Evolutionary conservation across 2,888 invertebrate genomes (phyloP), one percentile per base, ranked within the genome.

Genomic region (Schizaphis graminum): DNA sequence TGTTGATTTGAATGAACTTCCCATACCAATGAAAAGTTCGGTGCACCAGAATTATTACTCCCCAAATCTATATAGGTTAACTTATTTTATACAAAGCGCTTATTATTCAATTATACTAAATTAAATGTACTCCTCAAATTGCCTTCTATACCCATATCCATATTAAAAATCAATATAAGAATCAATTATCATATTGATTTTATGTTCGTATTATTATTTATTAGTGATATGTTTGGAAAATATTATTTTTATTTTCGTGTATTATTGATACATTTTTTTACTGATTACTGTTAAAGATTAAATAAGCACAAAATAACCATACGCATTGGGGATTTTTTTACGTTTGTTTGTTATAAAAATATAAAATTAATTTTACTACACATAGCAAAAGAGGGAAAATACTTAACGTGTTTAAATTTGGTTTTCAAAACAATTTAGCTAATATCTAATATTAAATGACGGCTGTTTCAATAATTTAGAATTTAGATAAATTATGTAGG

Each of bases 1-100:
- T 94, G 94, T 94, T 94, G 94, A 94, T 94, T 94, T 67, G 3
- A 86, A 86, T 61, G 85, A 41, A 90, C 90, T 57, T n/a, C 26
- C 85, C 86, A 67, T 84, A 77, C 88, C 41, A 44, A 88, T 77
- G 49, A 88, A 67, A 92, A 89, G 28, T 57, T 57, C 44, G 26
- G n/a, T 49, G 28, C 28, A 35, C n/a, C 13, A 86, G 2, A 47
- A 86, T 28, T 77, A 86, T 28, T 77, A 7, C 35, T 21, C 35
- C 35, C 8, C 21, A 35, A 77, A 86, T 86, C 47, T 44, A 44
- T 21, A 35, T 86, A 16, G 86, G 44, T 44, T 47, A 28, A 28
- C 0, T 67, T 35, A 35, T 57, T 77, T 77, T 35, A 35, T 77
- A n/a, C 21, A 10, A 87, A 87, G 53, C 49, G 47, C 13, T 16